Base-by-base conservation (phyloP, 2,797 vertebrate species). In the Alcedo atthis region DNA sequence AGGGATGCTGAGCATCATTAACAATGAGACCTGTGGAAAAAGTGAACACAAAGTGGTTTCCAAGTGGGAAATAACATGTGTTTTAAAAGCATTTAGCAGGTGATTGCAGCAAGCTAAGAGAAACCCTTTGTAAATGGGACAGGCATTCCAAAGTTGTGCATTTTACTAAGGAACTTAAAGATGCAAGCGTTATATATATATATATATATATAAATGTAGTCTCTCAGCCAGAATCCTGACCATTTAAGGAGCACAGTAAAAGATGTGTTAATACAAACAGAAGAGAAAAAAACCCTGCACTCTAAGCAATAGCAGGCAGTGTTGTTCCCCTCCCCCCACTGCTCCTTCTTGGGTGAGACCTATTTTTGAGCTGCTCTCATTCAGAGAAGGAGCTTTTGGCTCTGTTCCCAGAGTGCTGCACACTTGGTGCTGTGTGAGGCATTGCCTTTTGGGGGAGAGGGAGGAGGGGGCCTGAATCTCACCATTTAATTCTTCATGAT, bases 401-500 rank as follows among this genome's bases (percentile, higher is more conserved):
- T 69, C 66, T 77, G 16, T 81, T 96, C 96, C 95, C 94, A 1
- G 95, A 95, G 67, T 87, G 55, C 24, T 87, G 54, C 57, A 26
- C 93, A 95, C 77, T 96, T 71, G 49, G 76, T 94, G 75, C 32
- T 90, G 86, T 95, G 89, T 94, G 80, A 95, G 80, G 79, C 70
- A 69, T 91, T 96, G 78, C 91, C 92, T 91, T 85, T 83, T 84
- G 90, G 91, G 93, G 87, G 85, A 91, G 49, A 75, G 37, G 73
- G 66, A 91, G 86, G 66, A 89, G 83, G 66, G 77, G 71, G 78
- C 82, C 88, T 93, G 95, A 94, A 96, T 91, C 94, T 92, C 64
- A 37, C 89, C 81, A 68, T 94, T 96, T 96, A 90, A 95, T 96
- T 95, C 96, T 96, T 96, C 92, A 96, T 93, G 81, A 93, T 96